A percentile compares a stretch with the other conserved stretches of the same genome.
These are phyloP conservation scores for Oegoconia quadripuncta DNA, from an alignment of 2,888 invertebrate species.

Conservation along the genomic window DNA sequence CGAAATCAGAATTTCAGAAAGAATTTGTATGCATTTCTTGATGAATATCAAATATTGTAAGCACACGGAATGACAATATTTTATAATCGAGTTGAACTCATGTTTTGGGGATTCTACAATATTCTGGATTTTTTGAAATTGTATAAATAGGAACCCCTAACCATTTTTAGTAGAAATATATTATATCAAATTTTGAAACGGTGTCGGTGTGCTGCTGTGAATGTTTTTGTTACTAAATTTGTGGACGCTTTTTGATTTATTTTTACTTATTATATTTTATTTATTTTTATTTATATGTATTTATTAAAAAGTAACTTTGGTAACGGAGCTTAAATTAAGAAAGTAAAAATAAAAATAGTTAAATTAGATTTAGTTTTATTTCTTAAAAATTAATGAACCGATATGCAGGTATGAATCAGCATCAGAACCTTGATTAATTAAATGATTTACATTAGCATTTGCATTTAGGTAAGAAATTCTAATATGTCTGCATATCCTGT, in stretches of 20 bases:
- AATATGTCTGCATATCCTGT: too few relatives aligned
- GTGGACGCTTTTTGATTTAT: conserved; percentile 29
- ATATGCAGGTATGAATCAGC: too few relatives aligned
- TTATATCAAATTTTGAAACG: conserved; percentile 4
- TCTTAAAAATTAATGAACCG: neutral
- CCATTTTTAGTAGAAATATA: neutral
- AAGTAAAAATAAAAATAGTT: conserved; percentile 30
- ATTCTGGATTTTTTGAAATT: neutral
- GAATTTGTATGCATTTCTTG: too few relatives aligned
- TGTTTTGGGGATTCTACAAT: neutral
- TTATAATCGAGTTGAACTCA: too few relatives aligned
- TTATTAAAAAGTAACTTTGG: conserved; percentile 14
- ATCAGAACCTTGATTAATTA: too few relatives aligned
- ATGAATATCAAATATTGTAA: too few relatives aligned
- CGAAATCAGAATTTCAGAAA: too few relatives aligned
- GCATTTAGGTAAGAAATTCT: too few relatives aligned
- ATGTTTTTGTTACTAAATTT: conserved; percentile 28
- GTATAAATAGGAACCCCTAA: neutral
- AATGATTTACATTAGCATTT: too few relatives aligned
- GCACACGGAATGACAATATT: too few relatives aligned
- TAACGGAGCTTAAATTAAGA: conserved; percentile 6
- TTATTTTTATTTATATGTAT: conserved; percentile 30
- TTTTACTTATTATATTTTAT: conserved; percentile 35
- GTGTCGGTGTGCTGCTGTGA: conserved; percentile 29
- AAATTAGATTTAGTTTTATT: conserved; percentile 17